Conservation (phyloP, 1,140 invertebrate species). For the Leguminivora glycinivorella region DNA sequence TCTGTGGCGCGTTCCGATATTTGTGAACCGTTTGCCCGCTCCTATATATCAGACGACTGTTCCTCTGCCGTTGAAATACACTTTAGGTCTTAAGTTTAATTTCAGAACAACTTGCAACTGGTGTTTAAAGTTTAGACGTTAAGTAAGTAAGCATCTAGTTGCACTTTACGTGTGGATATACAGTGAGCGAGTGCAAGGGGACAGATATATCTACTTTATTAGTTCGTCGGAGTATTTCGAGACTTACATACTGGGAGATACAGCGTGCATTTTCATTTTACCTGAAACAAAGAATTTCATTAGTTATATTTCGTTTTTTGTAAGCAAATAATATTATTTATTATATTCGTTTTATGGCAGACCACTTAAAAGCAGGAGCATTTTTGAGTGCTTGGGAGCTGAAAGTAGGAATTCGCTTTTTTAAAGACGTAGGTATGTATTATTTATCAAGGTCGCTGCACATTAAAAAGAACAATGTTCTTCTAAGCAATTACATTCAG, state of each 20-base stretch:
- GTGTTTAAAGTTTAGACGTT: background rate
- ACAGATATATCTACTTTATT: background rate
- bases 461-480: no score
- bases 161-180: background rate
- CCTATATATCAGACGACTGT: no score
- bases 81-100: background rate
- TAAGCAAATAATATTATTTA: no score
- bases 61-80: background rate
- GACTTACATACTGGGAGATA: background rate
- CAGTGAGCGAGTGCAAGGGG: background rate
- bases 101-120: background rate
- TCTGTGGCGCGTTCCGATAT: no score
- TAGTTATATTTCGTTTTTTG: background rate
- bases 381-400: no score
- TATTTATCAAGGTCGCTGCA: no score
- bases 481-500: no score
- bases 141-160: background rate
- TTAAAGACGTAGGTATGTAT: no score
- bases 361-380: no score
- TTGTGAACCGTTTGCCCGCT: no score
- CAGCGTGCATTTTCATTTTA: background rate
- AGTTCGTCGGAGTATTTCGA: background rate
- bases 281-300: background rate
- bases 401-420: no score
- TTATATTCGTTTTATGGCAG: no score